A percentile compares a stretch with the other conserved stretches of the same genome.
Evolutionary conservation across 1,140 invertebrate genomes (phyloP).

Genomic region (Heliconius melpomene): DNA sequence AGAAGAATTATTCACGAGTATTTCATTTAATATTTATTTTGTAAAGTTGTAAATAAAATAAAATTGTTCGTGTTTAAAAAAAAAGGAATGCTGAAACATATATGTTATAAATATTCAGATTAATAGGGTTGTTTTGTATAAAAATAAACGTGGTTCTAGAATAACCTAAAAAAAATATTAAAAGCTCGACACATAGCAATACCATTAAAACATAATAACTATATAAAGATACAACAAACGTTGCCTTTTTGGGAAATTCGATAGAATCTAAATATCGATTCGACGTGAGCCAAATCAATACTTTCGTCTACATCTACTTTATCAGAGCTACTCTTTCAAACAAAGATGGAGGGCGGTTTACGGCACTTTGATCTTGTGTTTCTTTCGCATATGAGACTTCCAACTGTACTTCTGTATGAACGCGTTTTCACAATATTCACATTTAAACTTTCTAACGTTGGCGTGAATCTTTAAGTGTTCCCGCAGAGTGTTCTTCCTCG

Average conservation of each 20-base stretch:
- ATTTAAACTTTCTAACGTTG: constrained; percentile 38
- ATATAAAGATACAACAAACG: background rate
- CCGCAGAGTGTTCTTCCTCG: constrained; percentile 38
- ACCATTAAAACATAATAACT: background rate
- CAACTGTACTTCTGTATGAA: constrained; percentile 40
- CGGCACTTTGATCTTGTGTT: constrained; percentile 30
- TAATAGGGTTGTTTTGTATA: background rate
- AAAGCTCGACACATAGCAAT: background rate
- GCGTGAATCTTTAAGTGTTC: constrained; percentile 40
- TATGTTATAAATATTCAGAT: background rate
- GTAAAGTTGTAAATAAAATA: constrained; percentile 1
- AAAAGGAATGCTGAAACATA: background rate
- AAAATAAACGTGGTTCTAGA: background rate
- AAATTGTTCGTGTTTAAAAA: background rate
- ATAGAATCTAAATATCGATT: background rate
- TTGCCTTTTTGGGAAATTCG: background rate
- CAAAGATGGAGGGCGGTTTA: background rate
- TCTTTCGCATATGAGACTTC: constrained; percentile 35
- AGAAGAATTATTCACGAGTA: background rate
- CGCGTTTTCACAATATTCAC: constrained; percentile 33
- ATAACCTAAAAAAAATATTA: background rate
- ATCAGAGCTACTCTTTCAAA: background rate
- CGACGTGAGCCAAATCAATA: background rate
- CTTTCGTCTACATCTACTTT: background rate
- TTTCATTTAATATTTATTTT: background rate